Evolutionary conservation across 2,797 vertebrate genomes (phyloP).

Genomic region (Phoebastria nigripes): DNA sequence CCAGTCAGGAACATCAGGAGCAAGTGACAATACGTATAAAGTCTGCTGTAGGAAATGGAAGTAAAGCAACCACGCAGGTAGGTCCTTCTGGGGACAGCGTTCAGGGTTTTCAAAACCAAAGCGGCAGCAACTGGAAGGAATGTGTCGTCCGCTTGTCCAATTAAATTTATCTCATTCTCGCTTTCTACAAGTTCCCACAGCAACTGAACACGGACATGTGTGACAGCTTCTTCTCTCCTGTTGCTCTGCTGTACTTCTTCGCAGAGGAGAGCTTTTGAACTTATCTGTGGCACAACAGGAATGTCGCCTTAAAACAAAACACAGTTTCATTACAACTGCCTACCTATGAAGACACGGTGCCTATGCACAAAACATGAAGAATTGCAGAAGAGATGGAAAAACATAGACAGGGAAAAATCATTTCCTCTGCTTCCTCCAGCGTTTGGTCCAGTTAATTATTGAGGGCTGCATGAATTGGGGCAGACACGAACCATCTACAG

Average conservation of each 20-base stretch:
- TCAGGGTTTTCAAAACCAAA: neutral
- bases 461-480: neutral
- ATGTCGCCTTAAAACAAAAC: neutral
- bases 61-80: neutral
- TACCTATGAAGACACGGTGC: rapidly evolving
- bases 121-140: neutral
- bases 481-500: neutral
- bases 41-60: neutral
- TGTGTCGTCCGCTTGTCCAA: neutral
- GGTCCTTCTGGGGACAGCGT: neutral
- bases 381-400: neutral
- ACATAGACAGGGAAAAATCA: rapidly evolving
- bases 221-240: neutral
- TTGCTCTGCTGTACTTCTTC: neutral
- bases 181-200: neutral
- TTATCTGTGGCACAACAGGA: neutral
- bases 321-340: neutral
- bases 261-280: neutral
- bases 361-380: neutral
- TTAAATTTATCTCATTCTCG: neutral
- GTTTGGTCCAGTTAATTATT: neutral
- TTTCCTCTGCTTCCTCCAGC: neutral
- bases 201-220: rapidly evolving
- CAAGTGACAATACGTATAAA: neutral
- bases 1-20: neutral